Evolutionary conservation across 92 coral and sea anemone genomes (phyloP), one percentile per base, ranked within the genome.

Genomic region (Actinernus sp.): DNA sequence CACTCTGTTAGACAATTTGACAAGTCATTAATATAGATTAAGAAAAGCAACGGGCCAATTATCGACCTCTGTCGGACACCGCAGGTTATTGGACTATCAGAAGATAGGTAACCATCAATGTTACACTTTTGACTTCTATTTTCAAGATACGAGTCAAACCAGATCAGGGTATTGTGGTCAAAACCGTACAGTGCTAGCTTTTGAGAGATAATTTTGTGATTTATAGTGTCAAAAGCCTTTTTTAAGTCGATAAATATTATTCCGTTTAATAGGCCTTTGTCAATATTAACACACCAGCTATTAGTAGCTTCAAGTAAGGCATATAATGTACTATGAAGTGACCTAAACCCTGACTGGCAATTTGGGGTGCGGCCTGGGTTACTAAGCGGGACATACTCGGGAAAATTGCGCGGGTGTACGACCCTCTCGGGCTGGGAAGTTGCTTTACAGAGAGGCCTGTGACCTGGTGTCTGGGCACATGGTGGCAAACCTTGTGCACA

Each of bases 141-240:
- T 3, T 22, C 17, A 17, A 60, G 54, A 19, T 60, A 60, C 3
- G 68, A 60, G 11, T 31, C 3, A 19, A 60, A 36, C 29, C 49
- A 60, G 16, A 12, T 13, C 5, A 16, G 54, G 30, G 73, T 54
- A 30, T 31, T 43, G 25, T 32, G 61, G 32, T 43, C 33, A 7
- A 72, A 36, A 18, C 82, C 82, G 49, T 79, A 71, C 24, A 26
- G 58, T 27, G 47, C 37, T 25, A 73, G 81, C 38, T 74, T 74
- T 33, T 51, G 48, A 22, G 73, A 26, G 38, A 79, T 19, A 30
- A 79, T 55, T 18, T 33, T 31, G 36, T 74, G 83, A 30, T 74
- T 61, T 32, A 81, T 61, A 36, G 88, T 81, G 55, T 81, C 77
- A 48, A 81, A 74, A 10, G 88, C 88, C 28, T 81, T 81, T 41